phyloP scores from a whole-genome alignment of 2,113 vertebrate species.

The Callipepla californica region DNA sequence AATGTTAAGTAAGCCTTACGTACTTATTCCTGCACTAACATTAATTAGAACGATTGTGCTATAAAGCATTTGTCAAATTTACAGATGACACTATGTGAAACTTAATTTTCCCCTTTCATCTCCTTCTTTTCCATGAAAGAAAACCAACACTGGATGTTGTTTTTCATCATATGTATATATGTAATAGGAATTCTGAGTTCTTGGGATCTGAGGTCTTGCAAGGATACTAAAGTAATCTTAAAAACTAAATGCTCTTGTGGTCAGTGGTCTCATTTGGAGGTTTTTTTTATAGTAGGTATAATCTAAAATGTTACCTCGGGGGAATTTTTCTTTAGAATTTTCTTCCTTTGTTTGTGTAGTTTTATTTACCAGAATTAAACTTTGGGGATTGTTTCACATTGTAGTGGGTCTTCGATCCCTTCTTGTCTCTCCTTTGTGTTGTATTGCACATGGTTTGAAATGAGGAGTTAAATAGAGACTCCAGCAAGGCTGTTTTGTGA shows the following conservation, averaged over 20 bases:
- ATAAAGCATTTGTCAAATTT: neutral
- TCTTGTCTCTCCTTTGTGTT: neutral
- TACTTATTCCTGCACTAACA: neutral
- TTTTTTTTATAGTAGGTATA: neutral
- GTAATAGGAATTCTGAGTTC: neutral
- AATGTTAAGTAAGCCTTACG: neutral
- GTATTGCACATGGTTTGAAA: neutral
- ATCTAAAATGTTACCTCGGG: neutral
- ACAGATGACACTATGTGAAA: neutral
- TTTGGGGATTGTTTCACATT: neutral
- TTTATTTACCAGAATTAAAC: neutral
- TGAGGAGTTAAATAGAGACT: neutral
- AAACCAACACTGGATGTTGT: neutral
- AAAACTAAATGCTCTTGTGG: neutral
- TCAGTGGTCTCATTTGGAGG: neutral
- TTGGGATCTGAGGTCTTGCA: neutral
- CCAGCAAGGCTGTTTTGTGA: neutral
- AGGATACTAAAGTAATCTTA: neutral
- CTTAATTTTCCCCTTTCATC: neutral
- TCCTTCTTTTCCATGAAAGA: neutral
- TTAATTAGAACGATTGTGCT: neutral
- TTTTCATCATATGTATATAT: neutral
- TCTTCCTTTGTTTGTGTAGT: neutral
- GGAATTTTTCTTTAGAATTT: neutral
- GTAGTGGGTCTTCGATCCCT: neutral